Evolutionary conservation across 2,113 vertebrate species (phyloP), one percentile per base, ranked within the genome.

Genomic region (Anthoscopus minutus): DNA sequence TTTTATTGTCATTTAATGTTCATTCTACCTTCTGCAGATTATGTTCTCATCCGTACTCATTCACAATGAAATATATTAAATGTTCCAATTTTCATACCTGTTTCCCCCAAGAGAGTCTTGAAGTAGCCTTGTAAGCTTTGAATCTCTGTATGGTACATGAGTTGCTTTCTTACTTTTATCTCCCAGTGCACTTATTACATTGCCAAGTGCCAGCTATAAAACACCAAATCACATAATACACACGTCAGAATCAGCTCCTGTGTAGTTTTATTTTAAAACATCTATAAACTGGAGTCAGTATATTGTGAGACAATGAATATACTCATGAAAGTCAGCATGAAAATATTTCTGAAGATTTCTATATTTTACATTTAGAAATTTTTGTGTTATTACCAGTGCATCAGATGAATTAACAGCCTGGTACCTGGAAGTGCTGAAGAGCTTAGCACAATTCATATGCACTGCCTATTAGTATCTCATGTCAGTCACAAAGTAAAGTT

Each of bases 81-180:
- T 2, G 1, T 33, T 76, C 19, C 28, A 15, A 18, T 73, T 93
- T 73, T 92, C 97, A 66, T 96, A 99, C 99, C 99, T 99, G 97
- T 99, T 99, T 10, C 99, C 99, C 40, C 99, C 99, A 6, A 99
- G 98, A 9, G 99, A 99, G 92, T 99, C 99, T 94, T 99, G 99
- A 28, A 99, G 97, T 4, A 99, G 97, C 33, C 99, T 98, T 15
- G 99, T 99, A 92, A 99, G 98, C 88, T 99, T 99, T 80, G 99
- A 99, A 94, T 99, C 99, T 94, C 99, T 98, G 86, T 99, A 99
- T 74, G 99, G 99, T 78, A 99, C 99, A 9, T 99, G 99, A 35
- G 98, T 98, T 81, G 98, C 98, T 79, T 98, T 99, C 95, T 99
- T 99, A 95, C 99, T 99, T 93, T 99, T 98, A 96, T 99, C 99